A percentile compares a stretch with the other conserved stretches of the same genome.
Evolutionary conservation across 2,888 invertebrate genomes (phyloP).

Genomic region (Electrophaes corylata): DNA sequence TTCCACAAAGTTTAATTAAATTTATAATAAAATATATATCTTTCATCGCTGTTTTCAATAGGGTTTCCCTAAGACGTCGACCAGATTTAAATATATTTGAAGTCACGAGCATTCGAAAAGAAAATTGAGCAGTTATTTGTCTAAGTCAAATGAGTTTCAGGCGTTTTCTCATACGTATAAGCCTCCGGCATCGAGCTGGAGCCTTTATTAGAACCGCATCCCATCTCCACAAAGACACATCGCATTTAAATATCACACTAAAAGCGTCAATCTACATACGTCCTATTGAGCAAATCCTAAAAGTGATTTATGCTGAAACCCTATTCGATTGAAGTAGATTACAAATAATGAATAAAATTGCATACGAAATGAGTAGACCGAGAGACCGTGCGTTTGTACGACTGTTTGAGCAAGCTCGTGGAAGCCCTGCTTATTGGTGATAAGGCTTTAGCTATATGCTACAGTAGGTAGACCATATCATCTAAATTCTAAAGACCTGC

Average conservation of each 20-base stretch:
- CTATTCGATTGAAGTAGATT: constrained; percentile 83
- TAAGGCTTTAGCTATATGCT: constrained; percentile 61
- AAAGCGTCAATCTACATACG: constrained; percentile 82
- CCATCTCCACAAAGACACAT: constrained; percentile 66
- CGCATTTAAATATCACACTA: constrained; percentile 80
- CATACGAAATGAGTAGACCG: constrained; percentile 81
- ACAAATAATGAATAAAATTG: constrained; percentile 85
- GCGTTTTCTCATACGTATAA: constrained; percentile 67
- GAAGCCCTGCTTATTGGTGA: constrained; percentile 67
- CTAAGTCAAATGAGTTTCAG: constrained; percentile 80
- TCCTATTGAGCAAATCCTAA: constrained; percentile 78
- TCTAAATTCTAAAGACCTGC: too few relatives aligned
- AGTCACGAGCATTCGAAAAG: constrained; percentile 64
- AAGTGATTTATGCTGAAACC: constrained; percentile 81
- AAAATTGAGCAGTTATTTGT: constrained; percentile 72
- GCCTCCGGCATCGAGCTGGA: constrained; percentile 58
- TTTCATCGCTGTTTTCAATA: neutral
- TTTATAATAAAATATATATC: neutral
- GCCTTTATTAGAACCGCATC: constrained; percentile 72
- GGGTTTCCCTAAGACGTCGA: constrained; percentile 57
- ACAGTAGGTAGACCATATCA: constrained; percentile 48
- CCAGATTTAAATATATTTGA: constrained; percentile 39
- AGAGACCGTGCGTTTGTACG: constrained; percentile 63
- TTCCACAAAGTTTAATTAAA: neutral
- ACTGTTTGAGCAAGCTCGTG: constrained; percentile 69